Percentiles rank a stretch among this genome's conserved stretches.
Conservation (phyloP, 2,797 vertebrate species). For the Champsocephalus esox region DNA sequence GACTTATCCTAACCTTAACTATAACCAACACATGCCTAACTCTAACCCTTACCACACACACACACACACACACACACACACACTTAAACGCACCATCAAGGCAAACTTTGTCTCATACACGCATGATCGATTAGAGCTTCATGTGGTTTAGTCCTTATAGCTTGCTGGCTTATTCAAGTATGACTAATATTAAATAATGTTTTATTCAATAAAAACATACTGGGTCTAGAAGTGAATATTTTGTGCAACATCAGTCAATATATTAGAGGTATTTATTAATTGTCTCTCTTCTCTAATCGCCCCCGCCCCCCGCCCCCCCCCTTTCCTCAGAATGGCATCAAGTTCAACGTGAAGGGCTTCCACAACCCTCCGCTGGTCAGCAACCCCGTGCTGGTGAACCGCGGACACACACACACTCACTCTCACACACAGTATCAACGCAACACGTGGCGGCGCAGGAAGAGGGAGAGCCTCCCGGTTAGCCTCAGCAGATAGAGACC, state of each 20-base stretch:
- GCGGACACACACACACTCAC: conserved; percentile 81
- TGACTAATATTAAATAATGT: too few species aligned
- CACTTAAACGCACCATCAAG: conserved; percentile 25
- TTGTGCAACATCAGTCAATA: not conserved
- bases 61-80: conserved; percentile 17
- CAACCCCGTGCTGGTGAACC: conserved; percentile 83
- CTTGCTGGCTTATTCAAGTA: too few species aligned
- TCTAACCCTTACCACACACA: not conserved
- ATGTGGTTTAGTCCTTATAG: too few species aligned
- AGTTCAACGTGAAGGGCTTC: conserved; percentile 92
- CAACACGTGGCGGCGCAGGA: conserved; percentile 93
- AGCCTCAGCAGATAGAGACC: conserved; percentile 94
- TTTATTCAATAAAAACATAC: too few species aligned
- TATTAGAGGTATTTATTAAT: not conserved
- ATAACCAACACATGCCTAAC: too few species aligned
- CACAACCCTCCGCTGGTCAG: conserved; percentile 88
- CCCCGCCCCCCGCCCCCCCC: too few species aligned
- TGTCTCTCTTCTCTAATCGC: not conserved
- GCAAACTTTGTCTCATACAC: conserved; percentile 20
- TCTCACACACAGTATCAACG: conserved; percentile 92
- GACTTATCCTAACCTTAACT: too few species aligned
- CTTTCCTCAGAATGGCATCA: conserved; percentile 85
- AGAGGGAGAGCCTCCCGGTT: conserved; percentile 93
- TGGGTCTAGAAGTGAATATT: too few species aligned
- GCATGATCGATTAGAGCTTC: too few species aligned